Evolutionary conservation across 2,888 invertebrate species (phyloP).

Genomic region (Microchrysa polita): DNA sequence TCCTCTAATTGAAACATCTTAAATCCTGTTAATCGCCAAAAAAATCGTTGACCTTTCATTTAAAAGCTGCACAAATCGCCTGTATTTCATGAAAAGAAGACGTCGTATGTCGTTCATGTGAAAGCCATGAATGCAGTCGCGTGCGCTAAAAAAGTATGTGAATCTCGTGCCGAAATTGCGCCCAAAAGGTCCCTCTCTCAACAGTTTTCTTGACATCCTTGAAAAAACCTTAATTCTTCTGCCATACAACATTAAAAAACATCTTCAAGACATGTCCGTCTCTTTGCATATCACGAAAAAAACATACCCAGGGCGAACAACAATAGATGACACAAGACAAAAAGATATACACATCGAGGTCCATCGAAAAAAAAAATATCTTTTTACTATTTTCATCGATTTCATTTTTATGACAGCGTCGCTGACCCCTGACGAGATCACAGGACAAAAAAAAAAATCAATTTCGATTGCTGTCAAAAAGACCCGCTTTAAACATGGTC

Average conservation of each 20-base stretch:
- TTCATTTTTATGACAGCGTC: constrained; percentile 37
- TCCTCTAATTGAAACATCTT: too few species aligned
- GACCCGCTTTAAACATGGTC: neutral
- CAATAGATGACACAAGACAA: constrained; percentile 1
- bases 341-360: too few species aligned
- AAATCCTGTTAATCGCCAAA: too few species aligned
- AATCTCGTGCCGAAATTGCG: constrained; percentile 40
- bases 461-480: constrained; percentile 20
- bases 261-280: constrained; percentile 19
- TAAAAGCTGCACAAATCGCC: too few species aligned
- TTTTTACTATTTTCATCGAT: constrained; percentile 36
- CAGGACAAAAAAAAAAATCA: constrained; percentile 1
- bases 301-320: neutral
- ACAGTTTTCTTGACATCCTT: constrained; percentile 19
- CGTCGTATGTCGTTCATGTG: neutral
- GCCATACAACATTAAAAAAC: neutral
- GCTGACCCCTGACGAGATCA: constrained; percentile 38
- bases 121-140: too few species aligned
- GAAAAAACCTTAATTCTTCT: constrained; percentile 27
- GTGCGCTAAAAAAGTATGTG: constrained; percentile 11
- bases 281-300: constrained; percentile 41
- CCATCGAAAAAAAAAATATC: neutral
- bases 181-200: constrained; percentile 11
- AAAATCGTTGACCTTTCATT: too few species aligned
- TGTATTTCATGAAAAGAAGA: too few species aligned